Percentiles rank a stretch among this genome's conserved stretches.
These are phyloP conservation scores for Sebastes diaconus DNA, from an alignment of 2,797 vertebrate genomes.

Conservation along the genomic window DNA sequence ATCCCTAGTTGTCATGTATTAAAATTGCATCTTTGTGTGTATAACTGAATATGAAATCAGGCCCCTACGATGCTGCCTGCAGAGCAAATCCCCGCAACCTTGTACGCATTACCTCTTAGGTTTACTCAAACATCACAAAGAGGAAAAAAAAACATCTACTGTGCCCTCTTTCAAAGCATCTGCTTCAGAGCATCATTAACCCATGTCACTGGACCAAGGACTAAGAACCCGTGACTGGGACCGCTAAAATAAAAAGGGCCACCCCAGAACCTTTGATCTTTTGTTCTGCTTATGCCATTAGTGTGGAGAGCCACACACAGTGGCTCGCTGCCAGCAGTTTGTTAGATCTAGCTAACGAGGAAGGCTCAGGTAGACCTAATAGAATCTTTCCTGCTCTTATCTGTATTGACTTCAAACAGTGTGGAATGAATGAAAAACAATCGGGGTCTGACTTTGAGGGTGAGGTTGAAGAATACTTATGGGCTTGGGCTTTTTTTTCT, in stretches of 20 bases:
- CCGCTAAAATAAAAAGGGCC: constrained; percentile 48
- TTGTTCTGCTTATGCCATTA: constrained; percentile 67
- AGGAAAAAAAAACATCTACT: not conserved
- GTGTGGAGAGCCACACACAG: constrained; percentile 45
- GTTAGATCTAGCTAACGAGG: constrained; percentile 75
- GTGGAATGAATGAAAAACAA: constrained; percentile 64
- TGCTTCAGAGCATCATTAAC: constrained; percentile 60
- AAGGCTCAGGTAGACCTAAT: constrained; percentile 71
- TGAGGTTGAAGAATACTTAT: constrained; percentile 64
- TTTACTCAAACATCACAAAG: not conserved
- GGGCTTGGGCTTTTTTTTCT: constrained; percentile 54
- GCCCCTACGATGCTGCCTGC: not conserved
- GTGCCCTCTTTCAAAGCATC: constrained; percentile 9
- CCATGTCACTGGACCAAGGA: constrained; percentile 37
- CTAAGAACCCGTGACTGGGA: constrained; percentile 19
- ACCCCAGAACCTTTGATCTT: constrained; percentile 70
- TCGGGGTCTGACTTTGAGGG: constrained; percentile 52
- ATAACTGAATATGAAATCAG: not conserved
- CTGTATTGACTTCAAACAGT: constrained; percentile 75
- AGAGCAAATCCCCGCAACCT: not conserved
- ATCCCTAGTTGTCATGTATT: no score
- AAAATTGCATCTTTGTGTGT: not conserved
- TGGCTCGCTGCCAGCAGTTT: constrained; percentile 52
- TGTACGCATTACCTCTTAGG: not conserved
- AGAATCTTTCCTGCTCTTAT: constrained; percentile 71